Base-by-base conservation (phyloP, 2,113 vertebrate genomes). In the Sander vitreus region DNA sequence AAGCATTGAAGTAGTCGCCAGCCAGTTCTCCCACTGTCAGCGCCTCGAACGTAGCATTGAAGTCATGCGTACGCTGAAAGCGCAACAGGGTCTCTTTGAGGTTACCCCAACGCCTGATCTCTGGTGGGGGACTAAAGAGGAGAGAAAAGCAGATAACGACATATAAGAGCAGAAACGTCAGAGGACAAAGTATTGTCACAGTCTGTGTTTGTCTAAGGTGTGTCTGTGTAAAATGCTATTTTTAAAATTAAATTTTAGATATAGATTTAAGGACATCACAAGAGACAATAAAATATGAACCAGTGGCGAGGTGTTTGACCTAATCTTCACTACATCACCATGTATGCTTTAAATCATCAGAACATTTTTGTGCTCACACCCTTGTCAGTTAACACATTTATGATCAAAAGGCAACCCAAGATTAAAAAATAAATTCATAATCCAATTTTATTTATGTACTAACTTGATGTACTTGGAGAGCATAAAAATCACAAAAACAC, bases 101-200 rank as follows among this genome's bases (percentile, higher is more conserved):
- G 89, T 97, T 96, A n/a, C 97, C 96, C 91, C 96, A 97, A 23
- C 97, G 95, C 58, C 96, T 93, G 73, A 97, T 93, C 60, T 96
- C 95, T 39, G 97, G 97, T 19, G 94, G 93, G 0, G 96, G 95
- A 79, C 97, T 98, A 21, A 69, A 81, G 25, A 66, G 33, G 36
- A 73, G 4, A 75, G 73, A 45, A 36, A n/a, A 30, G 8, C n/a
- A 73, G 6, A 83, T 2, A 16, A 62, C 0, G 3, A 9, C 23
- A 33, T 2, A 11, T 39, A 7, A 47, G 15, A 84, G 45, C 23
- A 59, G n/a, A 33, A 50, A 65, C 0, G 27, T 13, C 21, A 36
- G 3, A 53, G 18, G 21, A 25, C 43, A 59, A 68, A 39, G n/a
- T 54, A 13, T 43, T 23, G 75, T 25, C 80, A 33, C 15, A 63